phyloP scores from a whole-genome alignment of 2,888 invertebrate species.

The Dicyrtomina minuta region DNA sequence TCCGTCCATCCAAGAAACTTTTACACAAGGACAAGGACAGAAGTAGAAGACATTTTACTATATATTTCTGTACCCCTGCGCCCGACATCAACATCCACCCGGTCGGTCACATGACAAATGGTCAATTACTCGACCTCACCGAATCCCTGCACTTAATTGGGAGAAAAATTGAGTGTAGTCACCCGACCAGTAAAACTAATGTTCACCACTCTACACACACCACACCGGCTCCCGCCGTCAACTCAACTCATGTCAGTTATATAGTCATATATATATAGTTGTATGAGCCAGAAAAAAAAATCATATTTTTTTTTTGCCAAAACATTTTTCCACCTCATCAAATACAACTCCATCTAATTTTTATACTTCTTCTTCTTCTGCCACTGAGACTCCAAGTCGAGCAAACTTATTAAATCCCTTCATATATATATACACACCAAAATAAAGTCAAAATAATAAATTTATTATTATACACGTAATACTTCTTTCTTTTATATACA shows the following conservation, averaged over 20 bases:
- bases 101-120: constrained; percentile 31
- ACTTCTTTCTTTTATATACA: too few relatives aligned
- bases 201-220: neutral
- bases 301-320: too few relatives aligned
- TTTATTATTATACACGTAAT: too few relatives aligned
- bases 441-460: too few relatives aligned
- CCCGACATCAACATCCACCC: too few relatives aligned
- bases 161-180: constrained; percentile 22
- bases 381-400: too few relatives aligned
- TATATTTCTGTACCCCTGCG: constrained; percentile 19
- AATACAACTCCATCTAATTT: constrained; percentile 14
- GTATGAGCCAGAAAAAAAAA: neutral
- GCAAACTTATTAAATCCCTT: too few relatives aligned
- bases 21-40: neutral
- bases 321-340: constrained; percentile 20
- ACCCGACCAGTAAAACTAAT: constrained; percentile 19
- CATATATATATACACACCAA: too few relatives aligned
- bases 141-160: constrained; percentile 24
- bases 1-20: neutral
- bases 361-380: neutral
- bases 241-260: neutral
- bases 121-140: constrained; percentile 23
- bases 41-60: neutral
- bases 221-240: neutral
- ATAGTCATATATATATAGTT: constrained; percentile 1